A percentile compares a stretch with the other conserved stretches of the same genome.
phyloP scores from a whole-genome alignment of 1,140 invertebrate genomes.

The Battus philenor region DNA sequence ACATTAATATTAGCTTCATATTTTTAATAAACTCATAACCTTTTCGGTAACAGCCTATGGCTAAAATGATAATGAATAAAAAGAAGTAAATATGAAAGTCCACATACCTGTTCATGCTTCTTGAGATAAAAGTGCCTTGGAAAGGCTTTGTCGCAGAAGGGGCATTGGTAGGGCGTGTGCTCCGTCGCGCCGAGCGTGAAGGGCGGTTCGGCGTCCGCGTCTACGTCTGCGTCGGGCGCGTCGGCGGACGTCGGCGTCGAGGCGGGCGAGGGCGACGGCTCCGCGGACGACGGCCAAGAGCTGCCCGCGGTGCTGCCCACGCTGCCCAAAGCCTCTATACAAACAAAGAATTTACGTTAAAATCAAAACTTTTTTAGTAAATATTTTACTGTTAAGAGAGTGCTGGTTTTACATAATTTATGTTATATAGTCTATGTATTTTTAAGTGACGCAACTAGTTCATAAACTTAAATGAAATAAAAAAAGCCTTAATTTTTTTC shows the following conservation, averaged over 20 bases:
- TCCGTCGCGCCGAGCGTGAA: slow-evolving; percentile 83
- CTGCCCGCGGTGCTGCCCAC: slow-evolving; percentile 80
- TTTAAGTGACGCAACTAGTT: neutral
- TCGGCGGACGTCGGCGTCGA: slow-evolving; percentile 80
- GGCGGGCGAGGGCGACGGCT: slow-evolving; percentile 76
- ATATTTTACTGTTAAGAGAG: no score
- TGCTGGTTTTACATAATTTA: no score
- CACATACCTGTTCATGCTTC: slow-evolving; percentile 93
- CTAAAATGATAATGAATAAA: no score
- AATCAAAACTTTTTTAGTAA: no score
- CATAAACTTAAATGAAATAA: no score
- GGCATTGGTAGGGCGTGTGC: slow-evolving; percentile 89
- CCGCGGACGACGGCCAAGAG: slow-evolving; percentile 79
- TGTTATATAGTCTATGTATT: no score
- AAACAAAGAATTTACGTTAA: slow-evolving; percentile 20
- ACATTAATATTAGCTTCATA: no score
- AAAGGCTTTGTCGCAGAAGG: slow-evolving; percentile 94
- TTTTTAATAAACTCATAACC: no score
- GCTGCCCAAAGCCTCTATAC: slow-evolving; percentile 80
- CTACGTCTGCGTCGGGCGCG: slow-evolving; percentile 74
- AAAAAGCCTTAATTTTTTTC: no score
- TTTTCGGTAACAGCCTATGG: no score
- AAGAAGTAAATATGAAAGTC: neutral
- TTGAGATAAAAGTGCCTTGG: slow-evolving; percentile 90
- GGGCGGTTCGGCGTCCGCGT: slow-evolving; percentile 77